phyloP scores from a whole-genome alignment of 2,888 invertebrate species.

The Hipparchia semele region DNA sequence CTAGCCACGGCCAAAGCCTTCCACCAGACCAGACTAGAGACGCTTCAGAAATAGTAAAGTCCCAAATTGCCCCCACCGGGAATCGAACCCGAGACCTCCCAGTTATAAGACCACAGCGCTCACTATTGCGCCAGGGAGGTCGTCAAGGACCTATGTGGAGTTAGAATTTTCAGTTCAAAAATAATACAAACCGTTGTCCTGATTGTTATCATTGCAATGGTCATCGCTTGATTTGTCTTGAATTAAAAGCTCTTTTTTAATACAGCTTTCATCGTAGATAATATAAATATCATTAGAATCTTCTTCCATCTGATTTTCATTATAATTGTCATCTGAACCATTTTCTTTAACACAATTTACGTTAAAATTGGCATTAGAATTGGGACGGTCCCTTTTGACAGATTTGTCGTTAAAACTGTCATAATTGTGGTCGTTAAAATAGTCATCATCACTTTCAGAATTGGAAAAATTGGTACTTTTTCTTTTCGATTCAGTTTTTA shows the following conservation, averaged over 20 bases:
- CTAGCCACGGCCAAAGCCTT: too few relatives aligned
- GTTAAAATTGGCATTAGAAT: background rate
- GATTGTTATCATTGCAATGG: background rate
- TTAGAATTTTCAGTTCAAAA: background rate
- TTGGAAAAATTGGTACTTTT: slow-evolving; percentile 16
- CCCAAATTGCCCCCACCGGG: too few relatives aligned
- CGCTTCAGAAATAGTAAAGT: too few relatives aligned
- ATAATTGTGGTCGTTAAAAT: slow-evolving; percentile 6
- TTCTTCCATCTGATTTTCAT: background rate
- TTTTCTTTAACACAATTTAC: background rate
- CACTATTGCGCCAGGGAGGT: too few relatives aligned
- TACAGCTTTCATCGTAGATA: too few relatives aligned
- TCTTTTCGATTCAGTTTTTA: slow-evolving; percentile 46
- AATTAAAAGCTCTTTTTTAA: background rate
- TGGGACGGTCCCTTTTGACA: background rate
- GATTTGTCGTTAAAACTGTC: background rate
- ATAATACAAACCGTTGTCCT: background rate
- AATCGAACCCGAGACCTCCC: too few relatives aligned
- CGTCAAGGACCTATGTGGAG: too few relatives aligned
- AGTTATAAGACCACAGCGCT: too few relatives aligned
- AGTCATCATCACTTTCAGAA: slow-evolving; percentile 35
- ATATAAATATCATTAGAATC: background rate
- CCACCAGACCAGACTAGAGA: too few relatives aligned
- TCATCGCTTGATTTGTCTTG: background rate
- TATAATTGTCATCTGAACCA: background rate